These are phyloP conservation scores for Echinarachnius parma DNA, from an alignment of 53 echinoderm and acorn worm species.

Conservation along the genomic window DNA sequence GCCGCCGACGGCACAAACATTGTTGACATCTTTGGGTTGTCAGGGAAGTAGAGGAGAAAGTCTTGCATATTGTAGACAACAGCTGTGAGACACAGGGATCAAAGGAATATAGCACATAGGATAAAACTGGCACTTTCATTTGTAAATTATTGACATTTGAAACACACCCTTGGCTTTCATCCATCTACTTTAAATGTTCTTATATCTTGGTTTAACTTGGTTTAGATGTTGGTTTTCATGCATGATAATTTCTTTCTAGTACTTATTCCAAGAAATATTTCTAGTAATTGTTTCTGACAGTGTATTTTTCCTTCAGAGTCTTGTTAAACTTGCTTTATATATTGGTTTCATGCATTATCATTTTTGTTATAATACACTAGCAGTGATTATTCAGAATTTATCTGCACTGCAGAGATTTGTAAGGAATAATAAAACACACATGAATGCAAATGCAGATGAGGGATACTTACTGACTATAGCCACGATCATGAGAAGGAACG, in stretches of 20 bases:
- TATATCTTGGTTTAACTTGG: background rate
- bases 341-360: too few relatives aligned
- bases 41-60: constrained; percentile 79
- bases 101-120: background rate
- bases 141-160: background rate
- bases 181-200: too few relatives aligned
- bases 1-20: constrained; percentile 68
- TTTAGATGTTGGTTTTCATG: background rate
- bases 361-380: too few relatives aligned
- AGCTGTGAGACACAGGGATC: constrained; percentile 44
- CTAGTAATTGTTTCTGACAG: too few relatives aligned
- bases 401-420: too few relatives aligned
- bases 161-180: too few relatives aligned
- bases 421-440: background rate
- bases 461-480: constrained; percentile 18
- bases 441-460: too few relatives aligned
- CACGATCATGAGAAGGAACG: constrained; percentile 28
- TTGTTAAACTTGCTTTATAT: too few relatives aligned
- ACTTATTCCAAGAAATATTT: too few relatives aligned
- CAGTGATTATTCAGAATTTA: too few relatives aligned
- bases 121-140: background rate
- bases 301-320: too few relatives aligned
- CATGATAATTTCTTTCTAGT: too few relatives aligned
- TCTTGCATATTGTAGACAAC: constrained; percentile 90
- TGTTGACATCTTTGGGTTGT: constrained; percentile 81